Conservation (phyloP, 2,113 vertebrate species). For the Thomomys bottae region DNA sequence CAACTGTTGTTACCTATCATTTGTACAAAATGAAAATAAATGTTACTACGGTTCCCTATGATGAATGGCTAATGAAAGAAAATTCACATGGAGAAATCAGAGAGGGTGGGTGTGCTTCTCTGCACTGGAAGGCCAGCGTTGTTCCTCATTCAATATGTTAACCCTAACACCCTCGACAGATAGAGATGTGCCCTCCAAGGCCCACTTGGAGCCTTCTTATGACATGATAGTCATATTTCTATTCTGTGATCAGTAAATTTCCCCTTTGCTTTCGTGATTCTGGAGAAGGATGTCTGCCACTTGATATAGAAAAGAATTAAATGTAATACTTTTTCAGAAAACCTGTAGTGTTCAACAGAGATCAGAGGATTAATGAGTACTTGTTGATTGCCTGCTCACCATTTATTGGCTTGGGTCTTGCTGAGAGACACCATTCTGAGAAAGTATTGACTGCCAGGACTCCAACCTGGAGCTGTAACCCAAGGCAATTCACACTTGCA, state of each 20-base stretch:
- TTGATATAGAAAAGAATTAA: slow-evolving; percentile 50
- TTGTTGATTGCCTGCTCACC: slow-evolving; percentile 55
- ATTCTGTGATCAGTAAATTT: neutral
- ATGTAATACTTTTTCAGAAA: slow-evolving; percentile 27
- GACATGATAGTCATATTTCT: neutral
- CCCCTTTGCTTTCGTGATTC: slow-evolving; percentile 3
- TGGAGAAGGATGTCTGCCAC: neutral
- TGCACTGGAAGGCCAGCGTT: neutral
- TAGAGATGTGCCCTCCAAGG: neutral
- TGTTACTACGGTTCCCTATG: neutral
- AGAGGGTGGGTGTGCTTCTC: neutral
- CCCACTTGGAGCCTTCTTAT: neutral
- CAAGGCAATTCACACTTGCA: slow-evolving; percentile 68
- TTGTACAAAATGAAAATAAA: slow-evolving; percentile 40
- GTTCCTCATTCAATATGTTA: neutral
- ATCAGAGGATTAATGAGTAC: slow-evolving; percentile 42
- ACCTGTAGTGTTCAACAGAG: slow-evolving; percentile 11
- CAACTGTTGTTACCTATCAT: neutral
- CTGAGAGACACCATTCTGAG: slow-evolving; percentile 41
- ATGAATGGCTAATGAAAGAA: neutral
- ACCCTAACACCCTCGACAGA: neutral
- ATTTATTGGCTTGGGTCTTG: slow-evolving; percentile 56
- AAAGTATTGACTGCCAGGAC: slow-evolving; percentile 62
- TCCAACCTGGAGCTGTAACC: slow-evolving; percentile 45
- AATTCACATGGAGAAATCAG: neutral